Evolutionary conservation across 2,888 invertebrate species (phyloP).

Genomic region (Sphaerolaimus hirsutus): DNA sequence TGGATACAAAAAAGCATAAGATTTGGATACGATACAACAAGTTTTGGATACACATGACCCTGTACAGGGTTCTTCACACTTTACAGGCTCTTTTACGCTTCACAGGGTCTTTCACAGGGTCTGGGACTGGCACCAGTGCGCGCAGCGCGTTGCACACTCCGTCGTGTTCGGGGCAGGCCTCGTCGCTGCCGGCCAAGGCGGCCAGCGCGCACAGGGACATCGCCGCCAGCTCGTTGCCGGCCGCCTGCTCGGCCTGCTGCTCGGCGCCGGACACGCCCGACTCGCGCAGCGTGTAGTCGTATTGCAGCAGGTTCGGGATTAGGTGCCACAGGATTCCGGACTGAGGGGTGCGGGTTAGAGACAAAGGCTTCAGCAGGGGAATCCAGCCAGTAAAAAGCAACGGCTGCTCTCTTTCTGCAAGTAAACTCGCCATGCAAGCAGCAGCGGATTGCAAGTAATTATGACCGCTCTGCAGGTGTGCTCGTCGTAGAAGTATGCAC

Average conservation of each 20-base stretch:
- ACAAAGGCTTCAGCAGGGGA: slow-evolving; percentile 56
- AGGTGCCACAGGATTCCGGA: slow-evolving; percentile 69
- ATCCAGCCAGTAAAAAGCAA: slow-evolving; percentile 52
- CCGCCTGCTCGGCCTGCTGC: slow-evolving; percentile 51
- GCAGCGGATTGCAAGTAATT: too few species aligned
- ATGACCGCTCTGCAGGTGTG: too few species aligned
- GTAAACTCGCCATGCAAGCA: too few species aligned
- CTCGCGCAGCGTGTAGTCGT: slow-evolving; percentile 88
- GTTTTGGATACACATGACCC: neutral
- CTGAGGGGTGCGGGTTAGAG: too few species aligned
- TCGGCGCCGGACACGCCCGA: slow-evolving; percentile 66
- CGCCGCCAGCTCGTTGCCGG: slow-evolving; percentile 66
- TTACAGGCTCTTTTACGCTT: too few species aligned
- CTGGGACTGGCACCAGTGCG: too few species aligned
- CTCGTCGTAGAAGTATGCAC: too few species aligned
- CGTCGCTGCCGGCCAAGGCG: slow-evolving; percentile 48
- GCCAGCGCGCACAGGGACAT: slow-evolving; percentile 60
- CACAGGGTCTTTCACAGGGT: too few species aligned
- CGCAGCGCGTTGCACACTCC: slow-evolving; percentile 37
- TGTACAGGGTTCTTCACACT: too few species aligned
- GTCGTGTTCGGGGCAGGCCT: slow-evolving; percentile 36
- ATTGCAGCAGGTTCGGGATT: slow-evolving; percentile 63
- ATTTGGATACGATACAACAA: neutral
- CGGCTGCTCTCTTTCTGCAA: too few species aligned
- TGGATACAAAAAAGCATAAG: too few species aligned